Evolutionary conservation across 2,888 invertebrate species (phyloP).

Genomic region (Fragum whitleyi): DNA sequence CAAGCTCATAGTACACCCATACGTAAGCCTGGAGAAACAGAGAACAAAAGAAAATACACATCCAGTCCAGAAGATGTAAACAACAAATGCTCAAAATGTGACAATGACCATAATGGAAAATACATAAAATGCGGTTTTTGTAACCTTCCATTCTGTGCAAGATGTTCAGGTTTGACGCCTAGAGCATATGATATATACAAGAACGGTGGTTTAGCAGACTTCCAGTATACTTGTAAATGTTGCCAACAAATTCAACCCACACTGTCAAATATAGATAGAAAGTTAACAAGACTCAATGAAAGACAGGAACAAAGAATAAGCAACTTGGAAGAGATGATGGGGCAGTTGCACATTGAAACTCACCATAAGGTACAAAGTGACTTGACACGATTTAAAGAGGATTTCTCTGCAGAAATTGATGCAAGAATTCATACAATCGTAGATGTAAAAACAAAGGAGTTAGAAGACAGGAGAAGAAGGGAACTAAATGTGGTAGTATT

Average conservation of each 20-base stretch:
- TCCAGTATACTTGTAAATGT: conserved; percentile 9
- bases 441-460: neutral
- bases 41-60: neutral
- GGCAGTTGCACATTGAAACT: neutral
- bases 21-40: neutral
- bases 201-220: conserved; percentile 5
- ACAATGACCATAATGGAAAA: neutral
- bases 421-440: no score
- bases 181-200: neutral
- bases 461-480: no score
- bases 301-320: neutral
- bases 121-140: neutral
- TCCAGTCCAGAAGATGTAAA: neutral
- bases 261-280: conserved; percentile 2
- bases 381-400: neutral
- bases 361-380: neutral
- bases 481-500: neutral
- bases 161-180: conserved; percentile 5
- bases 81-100: neutral
- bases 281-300: neutral
- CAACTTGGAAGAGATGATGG: neutral
- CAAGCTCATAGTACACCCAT: no score
- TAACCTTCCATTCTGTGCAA: neutral
- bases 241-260: conserved; percentile 12
- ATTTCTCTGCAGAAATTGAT: neutral